phyloP scores from a whole-genome alignment of 2,113 vertebrate genomes.

The Dryoscopus gambensis region DNA sequence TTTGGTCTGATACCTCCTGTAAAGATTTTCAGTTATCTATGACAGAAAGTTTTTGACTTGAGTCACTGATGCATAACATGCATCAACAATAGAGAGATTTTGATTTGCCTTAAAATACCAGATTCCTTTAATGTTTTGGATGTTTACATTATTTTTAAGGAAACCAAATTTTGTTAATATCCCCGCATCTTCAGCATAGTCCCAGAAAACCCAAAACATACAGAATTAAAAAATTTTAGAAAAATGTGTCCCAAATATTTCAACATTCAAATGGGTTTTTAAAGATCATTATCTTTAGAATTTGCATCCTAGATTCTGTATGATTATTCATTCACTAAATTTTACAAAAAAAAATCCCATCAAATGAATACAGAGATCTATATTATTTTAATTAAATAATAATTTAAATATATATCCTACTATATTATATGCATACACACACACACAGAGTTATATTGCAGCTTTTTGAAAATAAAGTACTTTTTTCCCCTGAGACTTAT shows the following conservation, averaged over 20 bases:
- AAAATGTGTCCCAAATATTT: not conserved
- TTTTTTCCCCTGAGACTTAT: not conserved
- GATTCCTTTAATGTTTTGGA: not conserved
- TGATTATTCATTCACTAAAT: not conserved
- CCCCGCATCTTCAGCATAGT: not conserved
- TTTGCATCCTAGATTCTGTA: not conserved
- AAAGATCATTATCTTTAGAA: not conserved
- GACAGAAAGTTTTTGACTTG: not conserved
- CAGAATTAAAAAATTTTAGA: not conserved
- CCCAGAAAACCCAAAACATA: not conserved
- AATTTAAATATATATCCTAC: not conserved
- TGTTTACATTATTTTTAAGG: not conserved
- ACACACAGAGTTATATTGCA: not conserved
- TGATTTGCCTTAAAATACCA: not conserved
- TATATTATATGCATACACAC: not conserved
- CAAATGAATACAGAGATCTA: not conserved
- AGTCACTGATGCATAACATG: not conserved
- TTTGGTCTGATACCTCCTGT: not conserved
- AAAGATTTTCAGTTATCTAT: not conserved
- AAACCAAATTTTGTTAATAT: not conserved
- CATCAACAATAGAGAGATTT: not conserved
- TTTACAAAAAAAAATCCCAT: not conserved
- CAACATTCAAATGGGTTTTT: not conserved
- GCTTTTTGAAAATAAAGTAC: not conserved
- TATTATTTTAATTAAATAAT: not conserved